Percentiles rank a stretch among this genome's conserved stretches.
Evolutionary conservation across 2,113 vertebrate species (phyloP).

Genomic region (Lichenostomus cassidix): DNA sequence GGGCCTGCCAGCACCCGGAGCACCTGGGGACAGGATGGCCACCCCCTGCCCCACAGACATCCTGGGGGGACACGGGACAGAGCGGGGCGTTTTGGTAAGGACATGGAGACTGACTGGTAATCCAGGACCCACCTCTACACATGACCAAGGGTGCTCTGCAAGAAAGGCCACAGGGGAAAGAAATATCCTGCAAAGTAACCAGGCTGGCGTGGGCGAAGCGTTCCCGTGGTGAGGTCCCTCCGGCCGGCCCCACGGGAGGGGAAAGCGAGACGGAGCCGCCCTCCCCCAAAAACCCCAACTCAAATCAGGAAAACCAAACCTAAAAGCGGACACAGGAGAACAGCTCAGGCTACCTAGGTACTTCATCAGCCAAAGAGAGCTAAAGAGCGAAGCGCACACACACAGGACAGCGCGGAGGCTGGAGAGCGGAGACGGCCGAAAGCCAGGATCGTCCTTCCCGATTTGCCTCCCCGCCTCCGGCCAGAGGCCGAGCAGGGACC

Average conservation of each 20-base stretch:
- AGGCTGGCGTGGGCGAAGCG: neutral
- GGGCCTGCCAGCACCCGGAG: neutral
- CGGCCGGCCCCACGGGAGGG: neutral
- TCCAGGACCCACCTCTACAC: conserved; percentile 15
- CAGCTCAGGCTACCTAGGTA: conserved; percentile 40
- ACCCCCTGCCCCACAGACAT: neutral
- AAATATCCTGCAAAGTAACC: conserved; percentile 1
- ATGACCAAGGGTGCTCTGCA: neutral
- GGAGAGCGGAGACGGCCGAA: neutral
- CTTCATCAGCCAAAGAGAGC: conserved; percentile 51
- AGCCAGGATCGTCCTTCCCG: neutral
- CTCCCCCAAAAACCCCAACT: neutral
- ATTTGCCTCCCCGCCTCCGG: neutral
- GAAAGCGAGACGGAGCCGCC: neutral
- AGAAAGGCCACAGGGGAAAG: conserved; percentile 58
- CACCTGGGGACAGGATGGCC: neutral
- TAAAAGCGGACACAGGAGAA: conserved; percentile 42
- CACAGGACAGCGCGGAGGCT: conserved; percentile 10
- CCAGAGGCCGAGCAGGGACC: neutral
- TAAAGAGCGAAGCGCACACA: conserved; percentile 48
- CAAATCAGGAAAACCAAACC: conserved; percentile 43
- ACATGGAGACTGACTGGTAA: conserved; percentile 33
- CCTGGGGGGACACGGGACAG: neutral
- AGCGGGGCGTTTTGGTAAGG: neutral
- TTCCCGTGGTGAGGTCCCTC: neutral